Evolutionary conservation across 2,888 invertebrate genomes (phyloP).

Genomic region (Bibio marci): DNA sequence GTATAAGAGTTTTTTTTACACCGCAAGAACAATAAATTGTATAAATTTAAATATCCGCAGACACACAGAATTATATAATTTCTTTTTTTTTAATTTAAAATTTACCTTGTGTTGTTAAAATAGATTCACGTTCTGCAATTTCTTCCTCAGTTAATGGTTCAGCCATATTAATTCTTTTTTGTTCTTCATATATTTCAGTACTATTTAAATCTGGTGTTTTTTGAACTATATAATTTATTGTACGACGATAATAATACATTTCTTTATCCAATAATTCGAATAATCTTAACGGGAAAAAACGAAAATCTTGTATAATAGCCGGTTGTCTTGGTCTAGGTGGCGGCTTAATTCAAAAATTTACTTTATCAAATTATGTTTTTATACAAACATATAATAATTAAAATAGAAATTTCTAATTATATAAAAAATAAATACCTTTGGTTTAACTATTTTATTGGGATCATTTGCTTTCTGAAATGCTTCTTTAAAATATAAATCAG

Average conservation of each 20-base stretch:
- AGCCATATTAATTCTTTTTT: constrained; percentile 81
- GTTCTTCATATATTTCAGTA: constrained; percentile 77
- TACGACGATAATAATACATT: constrained; percentile 81
- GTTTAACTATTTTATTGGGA: constrained; percentile 87
- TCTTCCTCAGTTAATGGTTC: constrained; percentile 75
- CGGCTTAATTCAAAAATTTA: too few relatives aligned
- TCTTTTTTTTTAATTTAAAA: constrained; percentile 1
- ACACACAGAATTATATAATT: background rate
- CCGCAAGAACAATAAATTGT: too few relatives aligned
- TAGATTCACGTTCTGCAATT: constrained; percentile 65
- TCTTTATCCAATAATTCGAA: constrained; percentile 90
- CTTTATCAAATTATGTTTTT: too few relatives aligned
- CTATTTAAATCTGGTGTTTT: constrained; percentile 45
- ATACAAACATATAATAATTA: background rate
- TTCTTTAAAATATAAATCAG: constrained; percentile 87
- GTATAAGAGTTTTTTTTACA: too few relatives aligned
- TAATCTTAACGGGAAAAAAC: constrained; percentile 84
- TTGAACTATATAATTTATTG: constrained; percentile 60
- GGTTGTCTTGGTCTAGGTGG: constrained; percentile 82
- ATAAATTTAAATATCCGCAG: background rate
- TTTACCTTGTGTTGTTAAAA: constrained; percentile 69
- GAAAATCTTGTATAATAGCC: constrained; percentile 83
- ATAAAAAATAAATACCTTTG: constrained; percentile 34
- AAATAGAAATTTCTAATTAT: background rate
- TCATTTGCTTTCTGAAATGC: constrained; percentile 52